A percentile compares a stretch with the other conserved stretches of the same genome.
phyloP scores from a whole-genome alignment of 2,797 vertebrate species.

The Austrolebias charrua region DNA sequence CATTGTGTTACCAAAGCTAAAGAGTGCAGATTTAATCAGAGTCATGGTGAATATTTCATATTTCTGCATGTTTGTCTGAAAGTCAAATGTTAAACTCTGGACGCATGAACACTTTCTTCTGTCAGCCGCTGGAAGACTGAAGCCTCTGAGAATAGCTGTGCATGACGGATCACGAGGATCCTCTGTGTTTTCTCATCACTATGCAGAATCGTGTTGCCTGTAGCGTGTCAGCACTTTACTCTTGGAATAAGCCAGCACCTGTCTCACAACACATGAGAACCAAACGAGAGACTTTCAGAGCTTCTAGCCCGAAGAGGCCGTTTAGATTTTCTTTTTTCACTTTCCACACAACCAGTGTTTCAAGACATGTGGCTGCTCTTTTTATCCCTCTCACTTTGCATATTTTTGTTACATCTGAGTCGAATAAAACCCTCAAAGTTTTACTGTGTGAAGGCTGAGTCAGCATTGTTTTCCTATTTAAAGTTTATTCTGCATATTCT shows the following conservation, averaged over 20 bases:
- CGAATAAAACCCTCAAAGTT: not conserved
- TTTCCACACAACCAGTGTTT: not conserved
- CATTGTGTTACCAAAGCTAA: conserved; percentile 28
- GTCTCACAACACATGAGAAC: conserved; percentile 41
- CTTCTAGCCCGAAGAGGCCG: conserved; percentile 43
- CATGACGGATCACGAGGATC: conserved; percentile 28
- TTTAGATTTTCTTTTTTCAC: conserved; percentile 33
- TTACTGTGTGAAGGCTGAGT: no score
- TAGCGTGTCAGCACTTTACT: conserved; percentile 51
- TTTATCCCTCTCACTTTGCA: not conserved
- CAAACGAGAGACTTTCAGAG: conserved; percentile 40
- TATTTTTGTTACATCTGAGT: not conserved
- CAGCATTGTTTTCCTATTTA: no score
- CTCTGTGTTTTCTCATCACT: conserved; percentile 17
- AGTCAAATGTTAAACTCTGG: not conserved
- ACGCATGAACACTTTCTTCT: conserved; percentile 9
- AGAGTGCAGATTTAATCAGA: conserved; percentile 55
- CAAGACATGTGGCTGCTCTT: conserved; percentile 9
- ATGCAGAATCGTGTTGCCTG: conserved; percentile 38
- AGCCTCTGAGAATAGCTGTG: conserved; percentile 12
- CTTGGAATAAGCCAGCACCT: conserved; percentile 33
- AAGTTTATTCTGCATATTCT: no score
- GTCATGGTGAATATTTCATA: not conserved
- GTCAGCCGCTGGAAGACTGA: conserved; percentile 14
- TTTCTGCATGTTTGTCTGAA: not conserved